Conservation (phyloP, 2,797 vertebrate species). For the Gymnocypris eckloni region DNA sequence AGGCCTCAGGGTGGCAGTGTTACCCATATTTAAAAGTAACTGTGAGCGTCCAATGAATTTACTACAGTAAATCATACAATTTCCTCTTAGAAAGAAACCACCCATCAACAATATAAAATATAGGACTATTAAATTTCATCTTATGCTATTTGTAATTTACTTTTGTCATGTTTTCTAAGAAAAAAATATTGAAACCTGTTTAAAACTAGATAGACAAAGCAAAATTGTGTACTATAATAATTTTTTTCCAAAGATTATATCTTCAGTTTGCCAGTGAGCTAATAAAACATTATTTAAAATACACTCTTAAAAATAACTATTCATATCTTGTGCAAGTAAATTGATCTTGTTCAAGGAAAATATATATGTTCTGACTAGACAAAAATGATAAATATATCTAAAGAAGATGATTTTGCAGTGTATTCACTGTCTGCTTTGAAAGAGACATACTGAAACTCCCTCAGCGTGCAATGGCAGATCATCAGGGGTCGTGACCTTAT, state of each 20-base stretch:
- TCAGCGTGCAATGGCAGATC: background rate
- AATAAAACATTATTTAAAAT: background rate
- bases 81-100: background rate
- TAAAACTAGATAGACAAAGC: background rate
- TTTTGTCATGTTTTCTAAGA: background rate
- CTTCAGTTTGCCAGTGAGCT: no score
- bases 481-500: background rate
- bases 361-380: background rate
- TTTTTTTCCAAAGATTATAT: background rate
- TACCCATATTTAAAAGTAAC: background rate
- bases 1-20: conserved; percentile 25
- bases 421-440: background rate
- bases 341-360: background rate
- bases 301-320: background rate
- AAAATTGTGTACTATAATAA: background rate
- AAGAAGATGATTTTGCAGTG: background rate
- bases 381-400: background rate
- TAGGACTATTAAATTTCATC: background rate
- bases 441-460: background rate
- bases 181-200: background rate
- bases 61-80: background rate
- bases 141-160: background rate
- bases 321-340: background rate
- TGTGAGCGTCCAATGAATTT: background rate
- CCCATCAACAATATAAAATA: background rate